Evolutionary conservation across 2,797 vertebrate genomes (phyloP).

Genomic region (Leptoclinus maculatus): DNA sequence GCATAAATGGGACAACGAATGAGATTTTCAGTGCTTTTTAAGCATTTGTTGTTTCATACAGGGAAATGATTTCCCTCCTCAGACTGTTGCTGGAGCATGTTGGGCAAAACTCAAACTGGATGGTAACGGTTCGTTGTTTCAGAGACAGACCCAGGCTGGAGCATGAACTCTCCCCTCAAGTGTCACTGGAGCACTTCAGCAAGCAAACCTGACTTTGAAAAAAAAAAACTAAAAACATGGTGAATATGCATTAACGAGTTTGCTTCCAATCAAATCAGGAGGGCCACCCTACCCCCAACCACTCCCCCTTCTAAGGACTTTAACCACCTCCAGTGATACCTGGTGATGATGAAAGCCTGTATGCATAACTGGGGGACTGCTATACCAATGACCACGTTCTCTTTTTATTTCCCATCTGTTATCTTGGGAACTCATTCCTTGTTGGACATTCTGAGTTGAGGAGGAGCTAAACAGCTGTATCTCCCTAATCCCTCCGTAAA

Average conservation of each 20-base stretch:
- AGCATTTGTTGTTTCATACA: slow-evolving; percentile 20
- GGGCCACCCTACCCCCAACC: slow-evolving; percentile 23
- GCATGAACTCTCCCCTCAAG: slow-evolving; percentile 47
- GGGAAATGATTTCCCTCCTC: slow-evolving; percentile 24
- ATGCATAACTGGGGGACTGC: slow-evolving; percentile 75
- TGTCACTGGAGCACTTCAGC: slow-evolving; percentile 48
- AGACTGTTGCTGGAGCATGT: slow-evolving; percentile 57
- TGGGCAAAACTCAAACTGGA: slow-evolving; percentile 48
- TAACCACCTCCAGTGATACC: slow-evolving; percentile 52
- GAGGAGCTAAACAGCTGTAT: slow-evolving; percentile 47
- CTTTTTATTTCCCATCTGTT: slow-evolving; percentile 9
- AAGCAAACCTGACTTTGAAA: slow-evolving; percentile 41
- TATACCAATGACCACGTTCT: slow-evolving; percentile 62
- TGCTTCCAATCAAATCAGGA: slow-evolving; percentile 63
- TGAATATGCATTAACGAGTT: slow-evolving; percentile 65
- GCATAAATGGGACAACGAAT: slow-evolving; percentile 36
- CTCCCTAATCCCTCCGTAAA: slow-evolving; percentile 36
- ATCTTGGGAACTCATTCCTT: slow-evolving; percentile 40
- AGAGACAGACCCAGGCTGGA: slow-evolving; percentile 45
- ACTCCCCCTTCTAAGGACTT: slow-evolving; percentile 51
- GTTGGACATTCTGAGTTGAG: slow-evolving; percentile 37
- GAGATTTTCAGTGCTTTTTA: slow-evolving; percentile 36
- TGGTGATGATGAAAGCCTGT: slow-evolving; percentile 62
- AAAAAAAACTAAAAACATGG: slow-evolving; percentile 27
- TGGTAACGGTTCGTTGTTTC: slow-evolving; percentile 30